These are phyloP conservation scores for Auanema freiburgensis DNA, from an alignment of 2,888 invertebrate genomes.

Conservation along the genomic window DNA sequence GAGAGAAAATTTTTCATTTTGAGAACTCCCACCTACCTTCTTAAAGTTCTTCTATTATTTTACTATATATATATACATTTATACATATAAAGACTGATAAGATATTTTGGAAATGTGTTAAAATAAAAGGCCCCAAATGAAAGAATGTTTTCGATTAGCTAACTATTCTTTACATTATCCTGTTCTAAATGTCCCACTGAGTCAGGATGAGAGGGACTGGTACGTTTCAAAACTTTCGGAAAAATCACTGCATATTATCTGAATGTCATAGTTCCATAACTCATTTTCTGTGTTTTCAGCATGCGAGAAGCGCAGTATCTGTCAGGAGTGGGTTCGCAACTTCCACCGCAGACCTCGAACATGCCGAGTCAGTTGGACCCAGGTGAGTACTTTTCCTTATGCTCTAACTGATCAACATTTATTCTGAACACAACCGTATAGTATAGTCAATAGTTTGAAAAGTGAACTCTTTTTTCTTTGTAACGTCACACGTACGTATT, in stretches of 20 bases:
- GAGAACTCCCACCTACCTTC: too few species aligned
- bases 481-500: background rate
- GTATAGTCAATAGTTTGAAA: background rate
- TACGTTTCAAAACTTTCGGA: conserved; percentile 26
- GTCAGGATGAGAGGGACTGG: conserved; percentile 56
- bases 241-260: too few species aligned
- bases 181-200: conserved; percentile 44
- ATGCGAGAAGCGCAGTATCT: conserved; percentile 58
- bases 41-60: too few species aligned
- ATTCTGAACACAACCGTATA: background rate
- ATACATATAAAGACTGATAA: too few species aligned
- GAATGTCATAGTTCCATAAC: background rate
- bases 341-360: conserved; percentile 13
- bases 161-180: conserved; percentile 18
- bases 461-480: background rate
- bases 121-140: too few species aligned
- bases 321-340: conserved; percentile 44
- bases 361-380: conserved; percentile 49
- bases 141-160: too few species aligned
- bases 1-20: too few species aligned
- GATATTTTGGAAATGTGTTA: too few species aligned
- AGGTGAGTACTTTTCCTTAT: conserved; percentile 26
- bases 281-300: conserved; percentile 31
- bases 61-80: too few species aligned
- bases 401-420: background rate